A percentile compares a stretch with the other conserved stretches of the same genome.
Conservation (phyloP, 2,797 vertebrate genomes). For the Enteromius anoplus region DNA sequence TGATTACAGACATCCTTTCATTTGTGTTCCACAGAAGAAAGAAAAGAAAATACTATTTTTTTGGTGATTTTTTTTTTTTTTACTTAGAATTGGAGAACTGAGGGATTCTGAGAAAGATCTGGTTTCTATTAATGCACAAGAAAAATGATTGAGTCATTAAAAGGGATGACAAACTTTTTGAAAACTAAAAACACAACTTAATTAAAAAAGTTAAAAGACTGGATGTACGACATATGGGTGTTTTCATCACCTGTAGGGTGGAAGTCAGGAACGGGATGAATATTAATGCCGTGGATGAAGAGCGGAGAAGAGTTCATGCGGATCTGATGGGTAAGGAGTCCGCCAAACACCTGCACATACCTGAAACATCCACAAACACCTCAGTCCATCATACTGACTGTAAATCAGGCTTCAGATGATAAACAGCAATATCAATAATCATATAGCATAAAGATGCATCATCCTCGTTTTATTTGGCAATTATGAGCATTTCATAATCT, state of each 20-base stretch:
- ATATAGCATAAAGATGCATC: background rate
- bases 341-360: constrained; percentile 88
- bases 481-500: background rate
- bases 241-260: constrained; percentile 74
- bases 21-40: background rate
- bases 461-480: background rate
- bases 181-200: background rate
- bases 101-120: background rate
- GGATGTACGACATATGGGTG: background rate
- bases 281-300: constrained; percentile 87
- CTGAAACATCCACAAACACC: constrained; percentile 69
- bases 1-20: background rate
- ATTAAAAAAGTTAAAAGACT: background rate
- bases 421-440: background rate
- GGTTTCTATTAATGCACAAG: background rate
- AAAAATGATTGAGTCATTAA: background rate
- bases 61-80: background rate
- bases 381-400: constrained; percentile 28
- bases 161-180: background rate
- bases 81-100: background rate
- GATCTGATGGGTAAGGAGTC: constrained; percentile 81
- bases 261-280: constrained; percentile 82
- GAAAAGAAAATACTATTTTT: background rate
- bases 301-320: constrained; percentile 84
- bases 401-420: constrained; percentile 5